Evolutionary conservation across 2,888 invertebrate genomes (phyloP).

Genomic region (Drosophila gaucha): DNA sequence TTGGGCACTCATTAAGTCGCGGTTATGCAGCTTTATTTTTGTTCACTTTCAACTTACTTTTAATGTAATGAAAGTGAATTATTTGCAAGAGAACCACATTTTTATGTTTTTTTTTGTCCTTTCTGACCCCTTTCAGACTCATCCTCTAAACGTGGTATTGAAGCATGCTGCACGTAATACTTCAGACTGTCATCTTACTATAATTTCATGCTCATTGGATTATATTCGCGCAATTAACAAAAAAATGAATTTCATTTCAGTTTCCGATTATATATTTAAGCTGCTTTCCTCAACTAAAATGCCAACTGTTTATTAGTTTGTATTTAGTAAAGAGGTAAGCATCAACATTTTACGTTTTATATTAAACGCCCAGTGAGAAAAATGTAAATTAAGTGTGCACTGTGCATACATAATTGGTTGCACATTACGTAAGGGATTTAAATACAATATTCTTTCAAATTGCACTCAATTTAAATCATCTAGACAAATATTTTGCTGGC

Average conservation of each 20-base stretch:
- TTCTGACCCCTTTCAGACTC: constrained; percentile 17
- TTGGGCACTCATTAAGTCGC: constrained; percentile 73
- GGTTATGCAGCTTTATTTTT: constrained; percentile 68
- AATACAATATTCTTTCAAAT: constrained; percentile 1
- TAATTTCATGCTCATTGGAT: not conserved
- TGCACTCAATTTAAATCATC: constrained; percentile 9
- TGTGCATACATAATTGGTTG: constrained; percentile 2
- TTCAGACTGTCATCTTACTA: not conserved
- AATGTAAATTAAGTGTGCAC: not conserved
- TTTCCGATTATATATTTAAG: constrained; percentile 4
- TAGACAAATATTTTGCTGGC: constrained; percentile 14
- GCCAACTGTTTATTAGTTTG: not conserved
- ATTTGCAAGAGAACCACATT: constrained; percentile 31
- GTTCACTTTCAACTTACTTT: constrained; percentile 41
- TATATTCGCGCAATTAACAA: too few species aligned
- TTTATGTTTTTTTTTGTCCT: constrained; percentile 15
- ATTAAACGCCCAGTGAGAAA: not conserved
- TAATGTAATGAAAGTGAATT: constrained; percentile 55
- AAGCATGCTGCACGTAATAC: not conserved
- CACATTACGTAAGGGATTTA: not conserved
- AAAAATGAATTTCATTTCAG: not conserved
- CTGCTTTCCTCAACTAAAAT: constrained; percentile 2
- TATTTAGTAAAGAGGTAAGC: not conserved
- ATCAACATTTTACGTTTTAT: not conserved
- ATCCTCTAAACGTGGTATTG: constrained; percentile 13